A percentile compares a stretch with the other conserved stretches of the same genome.
phyloP scores from a whole-genome alignment of 1,140 invertebrate species.

The Drosophila busckii region DNA sequence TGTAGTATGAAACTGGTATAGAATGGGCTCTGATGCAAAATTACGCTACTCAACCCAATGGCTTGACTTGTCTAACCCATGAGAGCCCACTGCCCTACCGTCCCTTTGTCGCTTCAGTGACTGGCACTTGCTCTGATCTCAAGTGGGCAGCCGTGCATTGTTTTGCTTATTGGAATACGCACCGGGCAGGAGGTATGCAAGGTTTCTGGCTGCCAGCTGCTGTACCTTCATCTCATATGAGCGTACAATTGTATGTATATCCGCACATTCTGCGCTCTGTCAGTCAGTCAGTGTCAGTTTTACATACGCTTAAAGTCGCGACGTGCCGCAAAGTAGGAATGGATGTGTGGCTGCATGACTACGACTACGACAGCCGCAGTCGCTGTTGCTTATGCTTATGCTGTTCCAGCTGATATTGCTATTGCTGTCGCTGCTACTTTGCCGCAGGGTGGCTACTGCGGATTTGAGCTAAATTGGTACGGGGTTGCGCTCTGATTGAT shows the following conservation, averaged over 20 bases:
- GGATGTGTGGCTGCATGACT: slow-evolving; percentile 26
- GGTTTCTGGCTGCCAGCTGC: slow-evolving; percentile 1
- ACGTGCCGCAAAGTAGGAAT: slow-evolving; percentile 15
- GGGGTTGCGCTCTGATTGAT: slow-evolving; percentile 54
- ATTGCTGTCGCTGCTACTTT: slow-evolving; percentile 35
- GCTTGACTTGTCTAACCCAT: slow-evolving; percentile 17
- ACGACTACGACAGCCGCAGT: too few species aligned
- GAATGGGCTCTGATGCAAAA: slow-evolving; percentile 30
- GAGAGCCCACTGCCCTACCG: slow-evolving; percentile 18
- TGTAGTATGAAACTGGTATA: slow-evolving; percentile 1
- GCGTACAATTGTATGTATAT: slow-evolving; percentile 14
- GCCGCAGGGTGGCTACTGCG: slow-evolving; percentile 52
- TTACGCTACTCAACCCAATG: slow-evolving; percentile 30
- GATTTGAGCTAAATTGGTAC: slow-evolving; percentile 48
- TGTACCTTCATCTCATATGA: slow-evolving; percentile 32
- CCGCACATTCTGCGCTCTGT: slow-evolving; percentile 37
- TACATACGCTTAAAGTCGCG: slow-evolving; percentile 47
- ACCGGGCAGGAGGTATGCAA: slow-evolving; percentile 12
- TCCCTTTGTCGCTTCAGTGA: slow-evolving; percentile 23
- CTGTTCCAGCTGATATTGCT: neutral
- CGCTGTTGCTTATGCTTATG: slow-evolving; percentile 6
- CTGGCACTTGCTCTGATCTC: slow-evolving; percentile 67
- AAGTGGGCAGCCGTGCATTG: slow-evolving; percentile 59
- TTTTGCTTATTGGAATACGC: slow-evolving; percentile 20
- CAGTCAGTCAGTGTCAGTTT: slow-evolving; percentile 54